These are phyloP conservation scores for Numenius arquata DNA, from an alignment of 2,113 vertebrate genomes.

Conservation along the genomic window DNA sequence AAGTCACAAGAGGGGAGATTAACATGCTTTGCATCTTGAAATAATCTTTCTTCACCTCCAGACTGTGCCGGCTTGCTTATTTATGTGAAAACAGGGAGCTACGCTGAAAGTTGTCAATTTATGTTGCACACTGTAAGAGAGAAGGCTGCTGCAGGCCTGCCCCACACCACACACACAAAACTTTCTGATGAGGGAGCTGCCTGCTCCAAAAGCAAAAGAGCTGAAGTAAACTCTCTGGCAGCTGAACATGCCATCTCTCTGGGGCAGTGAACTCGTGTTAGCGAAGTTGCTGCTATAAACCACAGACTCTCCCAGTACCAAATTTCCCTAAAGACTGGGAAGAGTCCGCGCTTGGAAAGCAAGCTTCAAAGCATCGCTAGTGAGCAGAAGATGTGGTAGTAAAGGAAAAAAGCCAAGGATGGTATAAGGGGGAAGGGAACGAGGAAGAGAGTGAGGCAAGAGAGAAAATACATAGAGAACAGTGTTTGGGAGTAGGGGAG, in stretches of 20 bases:
- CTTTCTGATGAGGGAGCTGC: neutral
- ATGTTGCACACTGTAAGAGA: neutral
- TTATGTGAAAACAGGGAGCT: neutral
- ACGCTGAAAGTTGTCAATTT: neutral
- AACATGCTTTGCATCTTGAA: slow-evolving; percentile 30
- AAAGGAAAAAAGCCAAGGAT: neutral
- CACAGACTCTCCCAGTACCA: neutral
- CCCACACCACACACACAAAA: neutral
- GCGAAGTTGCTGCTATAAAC: neutral
- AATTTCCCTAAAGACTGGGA: slow-evolving; percentile 4
- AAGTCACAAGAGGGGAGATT: slow-evolving; percentile 29
- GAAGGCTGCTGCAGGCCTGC: neutral
- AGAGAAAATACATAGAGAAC: neutral
- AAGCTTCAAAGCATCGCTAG: neutral
- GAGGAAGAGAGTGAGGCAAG: neutral
- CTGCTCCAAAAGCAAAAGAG: neutral
- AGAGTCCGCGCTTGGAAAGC: neutral
- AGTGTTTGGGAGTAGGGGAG: neutral
- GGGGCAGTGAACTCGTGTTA: neutral
- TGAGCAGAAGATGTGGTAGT: neutral
- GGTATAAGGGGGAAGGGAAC: neutral
- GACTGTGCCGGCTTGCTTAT: neutral
- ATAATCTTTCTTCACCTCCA: slow-evolving; percentile 27
- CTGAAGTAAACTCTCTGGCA: neutral
- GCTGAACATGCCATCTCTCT: neutral